Evolutionary conservation across 2,888 invertebrate genomes (phyloP), one percentile per base, ranked within the genome.

Genomic region (Drosophila pullipes): DNA sequence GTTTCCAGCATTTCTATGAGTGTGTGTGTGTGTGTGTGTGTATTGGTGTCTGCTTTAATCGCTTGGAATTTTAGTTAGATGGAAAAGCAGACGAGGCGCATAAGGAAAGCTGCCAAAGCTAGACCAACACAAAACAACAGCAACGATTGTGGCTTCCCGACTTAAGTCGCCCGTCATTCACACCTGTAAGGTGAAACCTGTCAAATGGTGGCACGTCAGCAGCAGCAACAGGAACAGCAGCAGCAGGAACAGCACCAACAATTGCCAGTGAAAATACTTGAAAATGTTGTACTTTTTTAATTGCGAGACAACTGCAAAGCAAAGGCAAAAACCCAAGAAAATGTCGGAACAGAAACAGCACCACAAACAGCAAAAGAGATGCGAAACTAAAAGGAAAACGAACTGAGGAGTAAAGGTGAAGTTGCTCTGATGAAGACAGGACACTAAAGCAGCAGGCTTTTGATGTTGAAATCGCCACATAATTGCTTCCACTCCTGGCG

Each of bases 211-310:
- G 4, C 11, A 33, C 22, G 57, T 31, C 58, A 35, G 52, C 35
- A 67, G 37, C 28, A 66, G 39, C 55, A 53, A 1, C 31, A 65
- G 44, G 25, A 47, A 25, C 18, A 47, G 16, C 13, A 53, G 5
- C 50, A 53, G 1, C 30, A 22, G 35, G n/a, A n/a, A n/a, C n/a
- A 44, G 31, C 49, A 54, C 11, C 30, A 53, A 41, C 53, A 47
- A 39, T 44, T 37, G 18, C 63, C 9, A 49, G 25, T 65, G 62
- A 71, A 71, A 70, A 65, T 72, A 37, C 61, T 53, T 52, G 28
- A 50, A 61, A 44, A 59, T 66, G 47, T 63, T 67, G 68, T 72
- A 65, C 71, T 60, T 62, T 78, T 76, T 78, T 81, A 81, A 78
- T 78, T 81, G 81, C 63, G 22, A n/a, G 31, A 50, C 61, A 68